These are phyloP conservation scores for Colletes collaris DNA, from an alignment of 2,888 invertebrate genomes.

Conservation along the genomic window DNA sequence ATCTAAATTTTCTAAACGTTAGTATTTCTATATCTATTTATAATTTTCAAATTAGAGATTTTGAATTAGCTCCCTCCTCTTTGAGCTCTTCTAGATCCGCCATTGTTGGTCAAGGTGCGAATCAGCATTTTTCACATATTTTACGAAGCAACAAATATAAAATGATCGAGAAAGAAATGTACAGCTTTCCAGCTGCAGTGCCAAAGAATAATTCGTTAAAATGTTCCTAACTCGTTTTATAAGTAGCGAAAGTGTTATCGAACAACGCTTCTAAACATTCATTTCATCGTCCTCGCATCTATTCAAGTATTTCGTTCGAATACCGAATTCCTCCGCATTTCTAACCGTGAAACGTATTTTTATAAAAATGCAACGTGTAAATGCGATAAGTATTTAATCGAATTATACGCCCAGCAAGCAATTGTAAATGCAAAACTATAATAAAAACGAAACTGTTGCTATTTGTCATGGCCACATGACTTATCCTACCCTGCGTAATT, in stretches of 20 bases:
- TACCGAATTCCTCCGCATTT: constrained; percentile 30
- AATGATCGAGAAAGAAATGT: not conserved
- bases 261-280: constrained; percentile 1
- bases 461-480: constrained; percentile 7
- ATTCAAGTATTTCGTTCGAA: constrained; percentile 19
- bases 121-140: constrained; percentile 22
- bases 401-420: constrained; percentile 23
- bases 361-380: constrained; percentile 43
- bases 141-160: not conserved
- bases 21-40: too few species aligned
- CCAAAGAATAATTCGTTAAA: constrained; percentile 44
- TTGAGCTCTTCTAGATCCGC: too few species aligned
- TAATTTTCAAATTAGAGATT: too few species aligned
- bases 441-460: constrained; percentile 41
- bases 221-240: constrained; percentile 50
- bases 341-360: constrained; percentile 48
- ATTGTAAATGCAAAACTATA: constrained; percentile 23
- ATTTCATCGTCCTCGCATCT: constrained; percentile 30
- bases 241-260: constrained; percentile 12
- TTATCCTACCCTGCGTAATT: too few species aligned
- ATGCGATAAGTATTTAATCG: constrained; percentile 50
- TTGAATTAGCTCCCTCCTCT: too few species aligned
- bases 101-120: constrained; percentile 17
- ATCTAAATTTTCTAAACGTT: too few species aligned
- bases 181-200: constrained; percentile 27